phyloP scores from a whole-genome alignment of 2,888 invertebrate species.

The Lasioglossum zephyrum region DNA sequence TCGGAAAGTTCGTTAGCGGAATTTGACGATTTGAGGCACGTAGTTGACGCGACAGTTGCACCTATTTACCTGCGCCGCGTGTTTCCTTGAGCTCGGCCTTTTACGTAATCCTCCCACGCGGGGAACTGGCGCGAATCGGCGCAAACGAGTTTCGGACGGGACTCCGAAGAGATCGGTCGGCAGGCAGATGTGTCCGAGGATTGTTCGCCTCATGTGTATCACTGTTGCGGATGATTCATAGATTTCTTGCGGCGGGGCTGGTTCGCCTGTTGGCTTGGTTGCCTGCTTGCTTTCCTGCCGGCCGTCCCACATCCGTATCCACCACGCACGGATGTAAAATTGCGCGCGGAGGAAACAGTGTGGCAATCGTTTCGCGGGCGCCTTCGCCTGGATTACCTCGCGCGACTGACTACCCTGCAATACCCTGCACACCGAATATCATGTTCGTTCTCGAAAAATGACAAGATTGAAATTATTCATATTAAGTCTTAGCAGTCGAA shows the following conservation, averaged over 20 bases:
- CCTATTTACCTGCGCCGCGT: slow-evolving; percentile 59
- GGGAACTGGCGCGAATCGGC: slow-evolving; percentile 56
- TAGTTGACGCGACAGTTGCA: slow-evolving; percentile 44
- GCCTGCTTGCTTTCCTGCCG: slow-evolving; percentile 18
- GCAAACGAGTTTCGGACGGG: slow-evolving; percentile 55
- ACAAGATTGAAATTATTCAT: background rate
- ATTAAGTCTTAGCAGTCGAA: no score
- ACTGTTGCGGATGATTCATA: slow-evolving; percentile 67
- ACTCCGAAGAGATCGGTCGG: slow-evolving; percentile 44
- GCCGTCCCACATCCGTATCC: slow-evolving; percentile 66
- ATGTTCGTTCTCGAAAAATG: background rate
- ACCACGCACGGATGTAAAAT: slow-evolving; percentile 64
- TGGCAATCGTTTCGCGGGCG: slow-evolving; percentile 67
- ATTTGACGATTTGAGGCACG: slow-evolving; percentile 48
- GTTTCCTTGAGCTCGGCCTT: slow-evolving; percentile 60
- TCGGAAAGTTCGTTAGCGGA: slow-evolving; percentile 43
- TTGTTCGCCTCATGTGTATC: slow-evolving; percentile 55
- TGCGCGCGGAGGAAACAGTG: slow-evolving; percentile 68
- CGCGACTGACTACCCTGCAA: slow-evolving; percentile 64
- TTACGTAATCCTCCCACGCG: slow-evolving; percentile 70
- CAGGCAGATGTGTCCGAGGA: slow-evolving; percentile 55
- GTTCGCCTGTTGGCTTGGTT: background rate
- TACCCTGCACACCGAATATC: slow-evolving; percentile 52
- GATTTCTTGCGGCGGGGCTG: slow-evolving; percentile 57
- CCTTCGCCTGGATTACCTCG: slow-evolving; percentile 62